These are phyloP conservation scores for Tadarida brasiliensis DNA, from an alignment of 2,797 vertebrate species.

Conservation along the genomic window DNA sequence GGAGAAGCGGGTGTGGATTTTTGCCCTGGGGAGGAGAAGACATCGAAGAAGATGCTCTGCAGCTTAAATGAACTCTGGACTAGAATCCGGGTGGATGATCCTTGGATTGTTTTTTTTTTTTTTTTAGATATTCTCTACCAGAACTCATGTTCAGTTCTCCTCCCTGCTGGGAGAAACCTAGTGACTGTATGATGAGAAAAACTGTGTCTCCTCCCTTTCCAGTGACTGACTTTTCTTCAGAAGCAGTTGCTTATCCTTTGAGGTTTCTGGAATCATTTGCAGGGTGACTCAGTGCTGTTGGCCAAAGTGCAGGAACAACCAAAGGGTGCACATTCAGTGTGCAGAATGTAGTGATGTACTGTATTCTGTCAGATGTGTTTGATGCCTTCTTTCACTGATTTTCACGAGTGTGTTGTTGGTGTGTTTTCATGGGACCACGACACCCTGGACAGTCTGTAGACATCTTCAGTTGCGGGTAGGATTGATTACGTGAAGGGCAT, in stretches of 20 bases:
- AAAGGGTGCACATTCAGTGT: slow-evolving; percentile 70
- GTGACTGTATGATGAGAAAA: not conserved
- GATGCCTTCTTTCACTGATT: slow-evolving; percentile 59
- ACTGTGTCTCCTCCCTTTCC: slow-evolving; percentile 62
- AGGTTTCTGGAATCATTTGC: slow-evolving; percentile 74
- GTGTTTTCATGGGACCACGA: not conserved
- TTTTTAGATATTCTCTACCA: not conserved
- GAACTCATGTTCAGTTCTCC: not conserved
- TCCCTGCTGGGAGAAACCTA: not conserved
- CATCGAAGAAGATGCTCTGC: not conserved
- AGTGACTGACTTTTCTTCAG: slow-evolving; percentile 59
- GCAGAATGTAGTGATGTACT: slow-evolving; percentile 11
- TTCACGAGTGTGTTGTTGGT: not conserved
- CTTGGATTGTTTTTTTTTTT: not conserved
- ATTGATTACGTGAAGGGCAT: not conserved
- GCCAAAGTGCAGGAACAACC: slow-evolving; percentile 85
- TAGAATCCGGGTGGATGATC: not conserved
- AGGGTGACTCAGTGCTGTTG: slow-evolving; percentile 86
- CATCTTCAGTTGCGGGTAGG: not conserved
- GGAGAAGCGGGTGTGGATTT: not conserved
- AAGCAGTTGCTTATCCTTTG: slow-evolving; percentile 74
- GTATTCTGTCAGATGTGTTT: slow-evolving; percentile 61
- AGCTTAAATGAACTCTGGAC: not conserved
- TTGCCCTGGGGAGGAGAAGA: not conserved
- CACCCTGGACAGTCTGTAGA: not conserved